These are phyloP conservation scores for Crotalus viridis DNA, from an alignment of 2,113 vertebrate species.

Conservation along the genomic window DNA sequence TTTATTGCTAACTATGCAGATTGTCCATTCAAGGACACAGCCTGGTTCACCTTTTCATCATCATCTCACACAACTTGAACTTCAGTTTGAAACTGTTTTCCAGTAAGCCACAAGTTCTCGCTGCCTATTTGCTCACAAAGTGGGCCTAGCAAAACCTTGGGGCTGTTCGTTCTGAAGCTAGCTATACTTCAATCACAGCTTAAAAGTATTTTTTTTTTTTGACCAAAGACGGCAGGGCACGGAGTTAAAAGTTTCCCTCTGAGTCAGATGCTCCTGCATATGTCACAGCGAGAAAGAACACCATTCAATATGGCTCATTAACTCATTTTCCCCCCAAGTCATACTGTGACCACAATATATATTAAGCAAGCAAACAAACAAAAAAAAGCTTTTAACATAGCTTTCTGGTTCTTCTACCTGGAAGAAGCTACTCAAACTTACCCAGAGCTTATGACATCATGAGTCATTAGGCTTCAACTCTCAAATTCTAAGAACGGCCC, in stretches of 20 bases:
- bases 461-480: conserved; percentile 12
- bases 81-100: background rate
- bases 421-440: background rate
- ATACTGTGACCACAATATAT: background rate
- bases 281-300: background rate
- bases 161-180: background rate
- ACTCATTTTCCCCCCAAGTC: background rate
- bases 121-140: background rate
- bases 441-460: background rate
- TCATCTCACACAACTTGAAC: background rate
- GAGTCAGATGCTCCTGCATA: background rate
- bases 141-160: background rate
- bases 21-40: background rate
- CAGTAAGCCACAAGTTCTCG: background rate
- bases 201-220: background rate
- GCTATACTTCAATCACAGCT: background rate
- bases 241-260: background rate
- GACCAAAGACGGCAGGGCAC: background rate
- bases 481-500: conserved; percentile 26
- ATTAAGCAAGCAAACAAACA: background rate
- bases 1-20: background rate
- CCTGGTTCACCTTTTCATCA: background rate
- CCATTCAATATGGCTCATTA: background rate
- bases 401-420: background rate
- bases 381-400: background rate